Base-by-base conservation (phyloP, 2,113 vertebrate genomes). In the Thermophis baileyi region DNA sequence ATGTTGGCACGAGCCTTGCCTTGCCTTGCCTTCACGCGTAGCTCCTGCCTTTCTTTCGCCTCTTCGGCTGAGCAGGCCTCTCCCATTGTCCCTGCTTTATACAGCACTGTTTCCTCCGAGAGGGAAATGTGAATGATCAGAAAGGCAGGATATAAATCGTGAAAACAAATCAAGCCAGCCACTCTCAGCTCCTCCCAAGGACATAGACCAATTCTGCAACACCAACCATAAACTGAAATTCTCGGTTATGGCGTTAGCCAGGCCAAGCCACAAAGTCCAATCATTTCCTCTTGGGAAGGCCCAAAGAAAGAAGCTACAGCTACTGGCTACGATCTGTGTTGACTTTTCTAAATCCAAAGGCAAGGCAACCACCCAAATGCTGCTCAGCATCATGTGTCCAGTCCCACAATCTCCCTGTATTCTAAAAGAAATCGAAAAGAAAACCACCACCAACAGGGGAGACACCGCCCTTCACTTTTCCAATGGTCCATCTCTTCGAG, bases 361-460 rank as follows among this genome's bases (percentile, higher is more conserved):
- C 49, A 25, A 35, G 10, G 11, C 35, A 81, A 44, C n/a, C 47
- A 9, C 9, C 69, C 50, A 27, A 18, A 27, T 0, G 7, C 16
- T 89, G 2, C 2, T 51, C n/a, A 16, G 4, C 4, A 1, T 27
- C 40, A 0, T 9, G 16, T 63, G 14, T 49, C 55, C 1, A 46
- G 25, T 35, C 30, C 27, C 47, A 6, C 27, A 10, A n/a, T 2
- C 18, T 9, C 49, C 18, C 5, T 9, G 54, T 1, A 20, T 14
- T 3, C 12, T 27, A 3, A 27, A 30, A 18, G 27, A 55, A n/a
- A 22, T 4, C 11, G 6, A 2, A 30, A 12, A 24, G 35, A 27
- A 27, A 5, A 1, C 12, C 6, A 3, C 49, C 49, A 4, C 0
- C 16, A 12, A 6, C 4, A 6, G 1, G 1, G 20, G 9, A 54